These are phyloP conservation scores for Shinisaurus crocodilurus DNA, from an alignment of 2,113 vertebrate genomes.

Conservation along the genomic window DNA sequence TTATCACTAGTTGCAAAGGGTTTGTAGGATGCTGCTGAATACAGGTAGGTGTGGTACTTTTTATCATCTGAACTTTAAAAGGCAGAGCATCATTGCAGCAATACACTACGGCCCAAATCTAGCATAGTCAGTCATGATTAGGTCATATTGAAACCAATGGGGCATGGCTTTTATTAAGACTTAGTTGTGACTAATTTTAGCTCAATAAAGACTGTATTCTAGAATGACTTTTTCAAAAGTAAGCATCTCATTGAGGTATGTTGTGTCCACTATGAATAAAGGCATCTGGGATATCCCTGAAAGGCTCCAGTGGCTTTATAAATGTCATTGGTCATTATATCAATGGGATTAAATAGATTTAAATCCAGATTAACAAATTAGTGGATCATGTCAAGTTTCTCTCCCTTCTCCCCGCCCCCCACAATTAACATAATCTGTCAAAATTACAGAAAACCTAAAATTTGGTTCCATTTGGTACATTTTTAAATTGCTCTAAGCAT, in stretches of 20 bases:
- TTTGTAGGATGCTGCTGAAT: not conserved
- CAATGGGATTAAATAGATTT: not conserved
- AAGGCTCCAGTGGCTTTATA: not conserved
- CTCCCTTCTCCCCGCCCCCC: not conserved
- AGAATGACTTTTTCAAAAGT: not conserved
- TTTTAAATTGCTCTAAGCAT: not conserved
- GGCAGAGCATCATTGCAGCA: no score
- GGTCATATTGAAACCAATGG: not conserved
- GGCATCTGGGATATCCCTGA: not conserved
- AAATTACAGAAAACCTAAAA: not conserved
- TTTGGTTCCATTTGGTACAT: not conserved
- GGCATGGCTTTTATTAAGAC: not conserved
- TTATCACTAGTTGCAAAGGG: constrained; percentile 27
- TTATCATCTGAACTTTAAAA: not conserved
- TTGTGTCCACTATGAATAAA: not conserved
- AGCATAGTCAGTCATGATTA: not conserved
- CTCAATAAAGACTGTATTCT: not conserved
- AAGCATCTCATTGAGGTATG: not conserved
- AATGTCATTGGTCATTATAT: constrained; percentile 53
- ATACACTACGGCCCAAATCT: not conserved
- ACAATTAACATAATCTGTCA: not conserved
- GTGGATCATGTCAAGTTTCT: not conserved
- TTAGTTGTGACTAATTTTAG: not conserved
- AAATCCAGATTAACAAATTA: not conserved
- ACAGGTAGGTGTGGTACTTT: no score